Base-by-base conservation (phyloP, 2,797 vertebrate species). In the Lophius americanus region DNA sequence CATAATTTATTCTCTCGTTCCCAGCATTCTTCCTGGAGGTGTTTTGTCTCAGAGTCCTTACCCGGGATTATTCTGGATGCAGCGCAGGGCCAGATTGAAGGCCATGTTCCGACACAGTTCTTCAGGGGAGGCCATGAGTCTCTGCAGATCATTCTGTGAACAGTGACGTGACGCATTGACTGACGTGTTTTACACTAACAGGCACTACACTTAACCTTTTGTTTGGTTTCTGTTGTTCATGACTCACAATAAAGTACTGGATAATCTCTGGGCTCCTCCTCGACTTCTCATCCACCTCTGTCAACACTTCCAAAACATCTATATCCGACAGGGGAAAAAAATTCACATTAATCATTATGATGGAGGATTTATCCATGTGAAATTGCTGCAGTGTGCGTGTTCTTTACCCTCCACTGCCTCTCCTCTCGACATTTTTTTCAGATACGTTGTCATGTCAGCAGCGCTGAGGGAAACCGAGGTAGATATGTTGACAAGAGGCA, bases 201-300 rank as follows among this genome's bases (percentile, higher is more conserved):
- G 37, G n/a, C 5, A 38, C 51, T 2, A 32, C 9, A 38, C 48
- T 51, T 58, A 50, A 78, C 50, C 66, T 48, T 38, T 50, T 62
- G 38, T 59, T 50, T 49, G 36, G 5, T 32, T 65, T 33, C 5
- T 62, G 23, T 51, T 53, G 48, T 39, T 56, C 7, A 6, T 85
- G 85, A 95, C 97, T 94, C 92, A 99, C 98, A 33, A 91, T 93
- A 90, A 99, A 99, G 89, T 97, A 99, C 73, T 95, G 94, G 75
- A 99, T 95, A 86, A 99, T 95, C 92, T 99, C 98, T 3, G 97
- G 97, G 79, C 95, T 96, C 79, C 98, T 94, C 72, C 95, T 95
- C 32, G 98, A 98, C 93, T 96, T 97, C 78, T 99, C 98, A 37
- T 99, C 98, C 32, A 99, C 94, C 86, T 99, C 98, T 12, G 94